Evolutionary conservation across 2,888 invertebrate genomes (phyloP).

Genomic region (Axea sp.): DNA sequence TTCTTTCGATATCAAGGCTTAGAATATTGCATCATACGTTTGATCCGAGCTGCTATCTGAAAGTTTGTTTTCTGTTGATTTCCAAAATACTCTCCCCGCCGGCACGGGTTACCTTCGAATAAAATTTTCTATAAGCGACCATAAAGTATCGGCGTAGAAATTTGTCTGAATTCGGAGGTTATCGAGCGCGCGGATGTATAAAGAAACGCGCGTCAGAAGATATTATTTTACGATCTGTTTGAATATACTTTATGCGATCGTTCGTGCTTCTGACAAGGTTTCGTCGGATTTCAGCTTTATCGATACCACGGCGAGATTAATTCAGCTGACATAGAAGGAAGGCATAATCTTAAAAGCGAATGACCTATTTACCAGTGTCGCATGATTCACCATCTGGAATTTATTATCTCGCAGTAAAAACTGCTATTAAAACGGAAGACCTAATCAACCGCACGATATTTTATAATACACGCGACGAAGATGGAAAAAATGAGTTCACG

Average conservation of each 20-base stretch:
- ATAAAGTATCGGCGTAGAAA: constrained; percentile 31
- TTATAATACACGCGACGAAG: constrained; percentile 27
- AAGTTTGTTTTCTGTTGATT: constrained; percentile 42
- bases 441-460: constrained; percentile 22
- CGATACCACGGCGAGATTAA: constrained; percentile 53
- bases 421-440: constrained; percentile 20
- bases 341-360: constrained; percentile 59
- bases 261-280: constrained; percentile 52
- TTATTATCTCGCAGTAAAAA: constrained; percentile 61
- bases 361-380: constrained; percentile 66
- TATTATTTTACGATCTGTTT: constrained; percentile 54
- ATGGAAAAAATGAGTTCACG: constrained; percentile 6
- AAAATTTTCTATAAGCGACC: constrained; percentile 20
- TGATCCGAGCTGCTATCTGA: constrained; percentile 22
- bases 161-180: constrained; percentile 40
- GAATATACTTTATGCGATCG: constrained; percentile 46
- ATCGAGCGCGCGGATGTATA: constrained; percentile 16
- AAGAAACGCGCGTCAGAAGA: constrained; percentile 30
- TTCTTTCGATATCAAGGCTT: constrained; percentile 22
- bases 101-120: constrained; percentile 31
- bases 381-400: constrained; percentile 68
- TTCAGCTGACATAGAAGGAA: constrained; percentile 42
- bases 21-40: constrained; percentile 39
- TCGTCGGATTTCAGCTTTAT: constrained; percentile 50
- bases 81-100: constrained; percentile 20